Base-by-base conservation (phyloP, 2,797 vertebrate species). In the Macropodus opercularis region DNA sequence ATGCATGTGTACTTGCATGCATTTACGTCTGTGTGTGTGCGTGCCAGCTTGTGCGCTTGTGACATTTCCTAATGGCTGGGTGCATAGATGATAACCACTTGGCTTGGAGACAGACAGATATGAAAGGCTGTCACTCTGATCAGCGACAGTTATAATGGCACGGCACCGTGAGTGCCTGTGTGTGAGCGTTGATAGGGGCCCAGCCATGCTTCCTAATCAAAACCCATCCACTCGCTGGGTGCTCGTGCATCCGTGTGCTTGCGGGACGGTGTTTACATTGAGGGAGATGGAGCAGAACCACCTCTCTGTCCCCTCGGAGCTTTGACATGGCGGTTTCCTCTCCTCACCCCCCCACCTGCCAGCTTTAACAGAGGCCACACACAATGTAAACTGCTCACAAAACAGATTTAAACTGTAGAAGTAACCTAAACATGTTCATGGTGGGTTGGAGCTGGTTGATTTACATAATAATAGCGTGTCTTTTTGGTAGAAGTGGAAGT, bases 11-110 rank as follows among this genome's bases (percentile, higher is more conserved):
- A n/a, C 6, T 8, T 64, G 58, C 5, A 15, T 34, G 40, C 56
- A 19, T 24, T n/a, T 35, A 32, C 19, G 35, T 43, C n/a, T 49
- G 40, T 47, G 31, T 27, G 32, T 24, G 29, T 46, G 42, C 8
- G 21, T 27, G 51, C 21, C 6, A 32, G 42, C 34, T 24, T 63
- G 83, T 72, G 77, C 84, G 76, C 81, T 69, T 85, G 75, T 92
- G 90, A 90, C 90, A 90, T 88, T 90, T 88, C 53, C 83, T 92
- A 91, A 92, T 91, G 87, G 81, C 42, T 63, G 78, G 75, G 71
- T 85, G 78, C 63, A 84, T 74, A 76, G 79, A 89, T 86, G 84
- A 90, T 84, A 85, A 87, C 80, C 81, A 85, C 82, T 87, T 84
- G 83, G 84, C 85, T 82, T 71, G 6, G 65, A 86, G 84, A 89